These are phyloP conservation scores for Nebria salina DNA, from an alignment of 2,888 invertebrate species.

Conservation along the genomic window DNA sequence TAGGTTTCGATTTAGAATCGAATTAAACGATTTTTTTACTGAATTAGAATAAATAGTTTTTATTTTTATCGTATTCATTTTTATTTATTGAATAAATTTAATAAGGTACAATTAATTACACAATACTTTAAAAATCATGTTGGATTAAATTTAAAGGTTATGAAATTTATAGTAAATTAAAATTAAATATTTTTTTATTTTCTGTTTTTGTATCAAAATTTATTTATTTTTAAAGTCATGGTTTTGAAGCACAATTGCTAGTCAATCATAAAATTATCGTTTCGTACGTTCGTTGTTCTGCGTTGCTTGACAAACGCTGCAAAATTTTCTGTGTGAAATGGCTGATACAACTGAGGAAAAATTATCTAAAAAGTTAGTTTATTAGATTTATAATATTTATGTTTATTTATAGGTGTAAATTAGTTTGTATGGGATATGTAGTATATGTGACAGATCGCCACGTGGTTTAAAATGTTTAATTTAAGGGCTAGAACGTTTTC, in stretches of 20 bases:
- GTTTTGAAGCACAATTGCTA: background rate
- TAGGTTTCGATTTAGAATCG: conserved; percentile 47
- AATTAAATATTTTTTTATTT: background rate
- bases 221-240: conserved; percentile 3
- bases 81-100: conserved; percentile 11
- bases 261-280: conserved; percentile 3
- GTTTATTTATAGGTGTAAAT: conserved; percentile 13
- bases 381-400: conserved; percentile 20
- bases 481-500: conserved; percentile 39
- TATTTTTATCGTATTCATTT: conserved; percentile 24
- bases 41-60: background rate
- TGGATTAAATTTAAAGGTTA: background rate
- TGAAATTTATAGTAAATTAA: conserved; percentile 3
- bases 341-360: conserved; percentile 69
- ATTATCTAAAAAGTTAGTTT: conserved; percentile 75
- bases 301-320: conserved; percentile 30
- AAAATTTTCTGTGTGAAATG: conserved; percentile 59
- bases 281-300: background rate
- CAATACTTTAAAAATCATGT: background rate
- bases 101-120: conserved; percentile 33
- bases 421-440: conserved; percentile 15
- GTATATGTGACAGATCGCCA: conserved; percentile 26
- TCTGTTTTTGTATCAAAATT: background rate
- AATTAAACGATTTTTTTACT: conserved; percentile 15
- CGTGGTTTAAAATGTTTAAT: conserved; percentile 40